Percentiles rank a stretch among this genome's conserved stretches.
phyloP scores from a whole-genome alignment of 1,140 invertebrate genomes.

The Theocolax elegans region DNA sequence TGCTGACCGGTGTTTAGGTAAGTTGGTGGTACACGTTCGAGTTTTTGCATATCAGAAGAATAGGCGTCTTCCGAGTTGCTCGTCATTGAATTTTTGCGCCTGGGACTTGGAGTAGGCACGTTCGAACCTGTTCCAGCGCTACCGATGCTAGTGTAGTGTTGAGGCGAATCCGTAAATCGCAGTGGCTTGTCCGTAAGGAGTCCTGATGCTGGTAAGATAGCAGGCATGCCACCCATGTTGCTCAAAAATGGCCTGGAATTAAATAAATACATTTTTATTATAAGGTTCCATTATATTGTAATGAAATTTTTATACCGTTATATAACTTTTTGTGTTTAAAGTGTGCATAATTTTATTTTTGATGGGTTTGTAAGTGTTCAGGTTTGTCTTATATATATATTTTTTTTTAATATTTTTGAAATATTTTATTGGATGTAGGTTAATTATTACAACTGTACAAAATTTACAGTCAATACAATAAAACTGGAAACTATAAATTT shows the following conservation, averaged over 20 bases:
- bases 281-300: too few relatives aligned
- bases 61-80: conserved; percentile 71
- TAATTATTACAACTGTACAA: too few relatives aligned
- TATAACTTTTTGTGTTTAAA: too few relatives aligned
- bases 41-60: conserved; percentile 56
- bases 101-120: conserved; percentile 76
- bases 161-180: conserved; percentile 81
- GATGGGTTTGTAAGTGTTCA: too few relatives aligned
- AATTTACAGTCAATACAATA: too few relatives aligned
- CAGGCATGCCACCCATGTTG: conserved; percentile 60
- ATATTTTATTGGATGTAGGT: too few relatives aligned
- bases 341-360: too few relatives aligned
- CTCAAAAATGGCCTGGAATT: conserved; percentile 60
- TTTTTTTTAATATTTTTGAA: too few relatives aligned
- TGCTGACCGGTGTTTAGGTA: conserved; percentile 61
- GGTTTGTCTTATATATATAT: too few relatives aligned
- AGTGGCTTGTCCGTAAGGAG: conserved; percentile 71
- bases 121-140: conserved; percentile 54
- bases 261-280: too few relatives aligned
- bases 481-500: too few relatives aligned
- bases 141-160: conserved; percentile 69
- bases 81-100: conserved; percentile 76
- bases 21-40: conserved; percentile 68
- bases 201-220: conserved; percentile 50
- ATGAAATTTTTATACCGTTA: too few relatives aligned